These are phyloP conservation scores for Ramazzottius varieornatus DNA, from an alignment of 2,888 invertebrate genomes.

Conservation along the genomic window DNA sequence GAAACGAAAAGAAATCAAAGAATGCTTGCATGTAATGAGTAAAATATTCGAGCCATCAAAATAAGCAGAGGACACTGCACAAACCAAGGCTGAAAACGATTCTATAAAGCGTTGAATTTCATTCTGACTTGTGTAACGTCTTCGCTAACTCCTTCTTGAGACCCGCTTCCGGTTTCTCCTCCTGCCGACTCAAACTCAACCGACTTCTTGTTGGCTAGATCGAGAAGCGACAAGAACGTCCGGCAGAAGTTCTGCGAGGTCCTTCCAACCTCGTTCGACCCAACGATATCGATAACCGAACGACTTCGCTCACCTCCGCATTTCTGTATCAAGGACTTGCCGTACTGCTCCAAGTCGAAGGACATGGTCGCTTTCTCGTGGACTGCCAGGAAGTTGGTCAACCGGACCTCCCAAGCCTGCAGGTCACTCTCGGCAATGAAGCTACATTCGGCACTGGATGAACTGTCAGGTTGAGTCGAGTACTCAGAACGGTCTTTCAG, in stretches of 20 bases:
- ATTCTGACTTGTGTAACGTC: background rate
- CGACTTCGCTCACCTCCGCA: background rate
- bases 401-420: background rate
- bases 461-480: no score
- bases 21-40: no score
- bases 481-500: no score
- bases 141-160: background rate
- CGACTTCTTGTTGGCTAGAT: background rate
- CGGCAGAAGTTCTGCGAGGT: background rate
- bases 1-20: no score
- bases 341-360: background rate
- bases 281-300: background rate
- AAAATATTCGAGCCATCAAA: no score
- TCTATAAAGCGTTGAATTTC: no score
- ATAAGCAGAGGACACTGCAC: no score
- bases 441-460: no score
- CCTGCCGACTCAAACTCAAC: background rate
- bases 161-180: background rate
- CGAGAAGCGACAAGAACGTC: background rate
- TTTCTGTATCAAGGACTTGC: background rate
- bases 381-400: background rate
- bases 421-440: background rate
- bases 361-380: background rate
- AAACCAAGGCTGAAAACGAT: no score
- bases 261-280: background rate